phyloP scores from a whole-genome alignment of 2,888 invertebrate genomes.

The Volucella inflata region DNA sequence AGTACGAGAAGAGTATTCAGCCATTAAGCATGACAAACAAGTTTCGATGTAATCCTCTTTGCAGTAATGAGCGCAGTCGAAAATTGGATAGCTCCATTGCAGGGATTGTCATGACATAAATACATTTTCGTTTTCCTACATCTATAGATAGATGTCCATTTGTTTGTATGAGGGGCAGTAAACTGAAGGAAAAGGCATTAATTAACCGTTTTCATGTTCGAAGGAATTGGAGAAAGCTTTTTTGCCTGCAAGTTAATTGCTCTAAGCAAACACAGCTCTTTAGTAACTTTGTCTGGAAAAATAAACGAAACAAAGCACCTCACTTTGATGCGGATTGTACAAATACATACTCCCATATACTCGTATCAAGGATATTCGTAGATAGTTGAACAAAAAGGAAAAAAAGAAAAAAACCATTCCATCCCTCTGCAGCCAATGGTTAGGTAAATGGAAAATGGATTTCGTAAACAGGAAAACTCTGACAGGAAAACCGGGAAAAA shows the following conservation, averaged over 20 bases:
- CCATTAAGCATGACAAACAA: conserved; percentile 35
- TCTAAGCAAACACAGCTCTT: conserved; percentile 31
- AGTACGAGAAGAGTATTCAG: not conserved
- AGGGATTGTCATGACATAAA: not conserved
- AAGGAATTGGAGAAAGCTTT: conserved; percentile 30
- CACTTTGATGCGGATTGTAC: not conserved
- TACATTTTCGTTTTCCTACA: not conserved
- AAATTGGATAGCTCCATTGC: conserved; percentile 13
- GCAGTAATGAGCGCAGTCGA: conserved; percentile 38
- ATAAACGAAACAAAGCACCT: conserved; percentile 10
- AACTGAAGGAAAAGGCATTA: conserved; percentile 6
- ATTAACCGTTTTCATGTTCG: conserved; percentile 39
- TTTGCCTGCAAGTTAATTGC: conserved; percentile 33
- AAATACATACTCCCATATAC: too few relatives aligned
- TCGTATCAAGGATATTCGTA: not conserved
- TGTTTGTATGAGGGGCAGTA: too few relatives aligned
- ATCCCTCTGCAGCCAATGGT: conserved; percentile 40
- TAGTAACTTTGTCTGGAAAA: conserved; percentile 21
- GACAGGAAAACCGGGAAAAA: conserved; percentile 18
- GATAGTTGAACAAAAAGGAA: not conserved
- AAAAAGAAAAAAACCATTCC: conserved; percentile 16
- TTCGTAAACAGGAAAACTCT: conserved; percentile 36
- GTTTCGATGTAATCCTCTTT: conserved; percentile 50
- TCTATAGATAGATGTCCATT: too few relatives aligned
- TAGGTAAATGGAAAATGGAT: conserved; percentile 30